These are phyloP conservation scores for human (Homo sapiens) DNA, from an alignment of 2,113 vertebrate genomes.

Conservation along the genomic window DNA sequence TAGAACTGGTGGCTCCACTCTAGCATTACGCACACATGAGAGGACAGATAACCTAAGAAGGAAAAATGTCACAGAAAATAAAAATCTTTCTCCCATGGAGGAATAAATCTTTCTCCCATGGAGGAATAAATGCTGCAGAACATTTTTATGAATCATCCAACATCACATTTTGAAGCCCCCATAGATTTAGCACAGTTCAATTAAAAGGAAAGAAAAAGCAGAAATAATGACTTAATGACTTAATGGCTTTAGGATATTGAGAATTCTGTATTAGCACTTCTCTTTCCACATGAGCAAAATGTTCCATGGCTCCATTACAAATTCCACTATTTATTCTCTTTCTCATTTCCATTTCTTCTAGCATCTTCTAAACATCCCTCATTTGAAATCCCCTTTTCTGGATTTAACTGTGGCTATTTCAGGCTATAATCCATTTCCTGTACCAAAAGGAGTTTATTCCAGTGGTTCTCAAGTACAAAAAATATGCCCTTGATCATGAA, in stretches of 20 bases:
- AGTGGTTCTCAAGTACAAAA: background rate
- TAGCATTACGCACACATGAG: background rate
- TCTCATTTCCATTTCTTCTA: background rate
- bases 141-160: background rate
- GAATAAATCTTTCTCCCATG: background rate
- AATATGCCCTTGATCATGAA: background rate
- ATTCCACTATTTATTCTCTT: background rate
- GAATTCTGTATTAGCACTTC: background rate
- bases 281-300: background rate
- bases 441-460: background rate
- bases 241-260: background rate
- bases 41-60: background rate
- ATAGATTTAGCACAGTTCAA: background rate
- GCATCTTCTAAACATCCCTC: background rate
- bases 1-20: background rate
- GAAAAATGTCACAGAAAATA: background rate
- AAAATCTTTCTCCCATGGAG: background rate
- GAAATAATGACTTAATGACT: background rate
- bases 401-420: background rate
- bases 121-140: background rate
- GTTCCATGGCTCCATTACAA: background rate
- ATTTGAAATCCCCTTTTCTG: background rate
- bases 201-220: background rate
- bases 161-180: background rate
- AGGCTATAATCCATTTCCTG: background rate